A percentile compares a stretch with the other conserved stretches of the same genome.
These are phyloP conservation scores for Erebia ligea DNA, from an alignment of 2,888 invertebrate genomes.

Conservation along the genomic window DNA sequence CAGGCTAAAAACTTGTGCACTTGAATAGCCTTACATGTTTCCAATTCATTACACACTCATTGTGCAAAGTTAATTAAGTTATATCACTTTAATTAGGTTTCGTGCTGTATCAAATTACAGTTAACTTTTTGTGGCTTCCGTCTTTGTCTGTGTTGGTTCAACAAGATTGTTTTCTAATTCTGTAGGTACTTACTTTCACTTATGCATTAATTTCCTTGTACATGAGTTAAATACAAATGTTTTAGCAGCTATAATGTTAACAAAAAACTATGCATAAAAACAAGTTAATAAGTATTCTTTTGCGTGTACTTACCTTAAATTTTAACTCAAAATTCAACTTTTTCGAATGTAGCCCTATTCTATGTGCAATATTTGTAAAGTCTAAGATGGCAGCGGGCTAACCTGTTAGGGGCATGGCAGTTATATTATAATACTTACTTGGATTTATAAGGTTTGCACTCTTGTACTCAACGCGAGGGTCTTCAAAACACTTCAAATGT, in stretches of 20 bases:
- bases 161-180: background rate
- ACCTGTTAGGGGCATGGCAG: too few relatives aligned
- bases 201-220: background rate
- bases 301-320: too few relatives aligned
- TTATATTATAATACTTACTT: too few relatives aligned
- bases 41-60: slow-evolving; percentile 19
- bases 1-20: background rate
- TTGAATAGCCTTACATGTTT: background rate
- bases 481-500: slow-evolving; percentile 89
- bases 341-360: too few relatives aligned
- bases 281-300: too few relatives aligned
- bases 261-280: too few relatives aligned
- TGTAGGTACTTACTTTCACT: background rate
- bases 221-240: background rate
- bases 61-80: slow-evolving; percentile 15
- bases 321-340: too few relatives aligned
- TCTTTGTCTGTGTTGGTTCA: background rate
- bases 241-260: too few relatives aligned
- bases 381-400: too few relatives aligned
- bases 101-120: slow-evolving; percentile 4
- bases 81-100: slow-evolving; percentile 23
- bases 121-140: slow-evolving; percentile 12
- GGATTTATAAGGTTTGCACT: slow-evolving; percentile 96
- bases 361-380: too few relatives aligned
- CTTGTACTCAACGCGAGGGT: slow-evolving; percentile 91